Base-by-base conservation (phyloP, 2,888 invertebrate species). In the Drosophila quinaria region DNA sequence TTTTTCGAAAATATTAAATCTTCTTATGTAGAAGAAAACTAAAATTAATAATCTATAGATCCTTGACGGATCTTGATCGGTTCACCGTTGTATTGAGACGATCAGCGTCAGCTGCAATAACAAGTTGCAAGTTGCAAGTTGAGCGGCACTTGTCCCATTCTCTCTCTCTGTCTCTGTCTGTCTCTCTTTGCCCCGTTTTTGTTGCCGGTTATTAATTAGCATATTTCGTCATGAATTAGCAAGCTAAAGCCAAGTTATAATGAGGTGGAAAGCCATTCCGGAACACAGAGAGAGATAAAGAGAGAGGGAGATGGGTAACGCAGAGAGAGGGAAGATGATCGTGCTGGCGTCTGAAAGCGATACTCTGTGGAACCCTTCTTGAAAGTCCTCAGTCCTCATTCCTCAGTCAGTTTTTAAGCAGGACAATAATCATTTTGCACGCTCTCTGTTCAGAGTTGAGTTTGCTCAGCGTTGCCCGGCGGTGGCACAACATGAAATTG, bases 361-460 rank as follows among this genome's bases (percentile, higher is more conserved):
- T 78, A 73, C 55, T 33, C 44, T n/a, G 6, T 13, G 33, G 22
- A 22, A 22, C 46, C 58, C 46, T 46, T 37, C 35, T 13, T 54
- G 8, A 29, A 41, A 13, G 39, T 39, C 50, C 50, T 50, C 17
- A 22, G 35, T 35, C 22, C 46, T n/a, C 46, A n/a, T 46, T 55
- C 31, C 44, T 52, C 51, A 33, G 50, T 49, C 25, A 5, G 5
- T 25, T 25, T 63, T 63, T 54, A 35, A 51, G 58, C 71, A 84
- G 85, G 80, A 78, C 78, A 69, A 81, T 71, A 81, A 87, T 84
- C 80, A 84, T 78, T 84, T 84, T 84, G 75, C 78, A 81, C 86
- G 78, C 74, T 78, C 69, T 73, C 37, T 63, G 52, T 58, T 49
- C 67, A 62, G 29, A 54, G 55, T 47, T 35, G 46, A 47, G 41